Percentiles rank a stretch among this genome's conserved stretches.
These are phyloP conservation scores for Morinoia aosen DNA, from an alignment of 2,888 invertebrate genomes.

Conservation along the genomic window DNA sequence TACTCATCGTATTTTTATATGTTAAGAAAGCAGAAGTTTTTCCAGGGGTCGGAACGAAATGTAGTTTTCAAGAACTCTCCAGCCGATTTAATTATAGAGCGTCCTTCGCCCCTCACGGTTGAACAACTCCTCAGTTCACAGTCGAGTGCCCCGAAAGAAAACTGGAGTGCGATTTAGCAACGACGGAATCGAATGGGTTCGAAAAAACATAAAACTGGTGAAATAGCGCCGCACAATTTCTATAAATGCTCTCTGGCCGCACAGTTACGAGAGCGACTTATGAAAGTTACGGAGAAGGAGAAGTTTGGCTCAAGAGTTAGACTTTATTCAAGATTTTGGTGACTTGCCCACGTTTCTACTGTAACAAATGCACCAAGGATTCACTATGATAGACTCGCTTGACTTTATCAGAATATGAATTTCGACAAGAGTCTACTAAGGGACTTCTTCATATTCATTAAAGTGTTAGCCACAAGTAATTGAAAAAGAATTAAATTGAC, in stretches of 20 bases:
- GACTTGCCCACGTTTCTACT: not conserved
- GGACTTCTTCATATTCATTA: too few relatives aligned
- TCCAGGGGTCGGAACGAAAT: not conserved
- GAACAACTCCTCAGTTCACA: not conserved
- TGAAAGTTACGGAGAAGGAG: not conserved
- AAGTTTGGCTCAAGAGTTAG: not conserved
- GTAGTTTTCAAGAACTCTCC: not conserved
- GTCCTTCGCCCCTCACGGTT: not conserved
- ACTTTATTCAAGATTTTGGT: not conserved
- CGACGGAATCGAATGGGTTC: not conserved
- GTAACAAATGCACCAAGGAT: not conserved
- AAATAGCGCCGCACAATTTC: not conserved
- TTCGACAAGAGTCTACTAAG: too few relatives aligned
- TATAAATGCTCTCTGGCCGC: not conserved
- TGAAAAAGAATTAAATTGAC: too few relatives aligned
- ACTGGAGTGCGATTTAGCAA: not conserved
- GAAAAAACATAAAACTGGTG: not conserved
- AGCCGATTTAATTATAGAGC: not conserved
- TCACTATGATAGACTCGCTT: not conserved
- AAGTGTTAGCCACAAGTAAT: too few relatives aligned
- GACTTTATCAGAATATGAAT: not conserved
- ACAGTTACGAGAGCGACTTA: not conserved
- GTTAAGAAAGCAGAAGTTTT: too few relatives aligned
- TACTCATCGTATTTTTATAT: too few relatives aligned
- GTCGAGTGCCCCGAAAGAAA: not conserved